Conservation (phyloP, 2,797 vertebrate species). For the Pangasius larnaudii region DNA sequence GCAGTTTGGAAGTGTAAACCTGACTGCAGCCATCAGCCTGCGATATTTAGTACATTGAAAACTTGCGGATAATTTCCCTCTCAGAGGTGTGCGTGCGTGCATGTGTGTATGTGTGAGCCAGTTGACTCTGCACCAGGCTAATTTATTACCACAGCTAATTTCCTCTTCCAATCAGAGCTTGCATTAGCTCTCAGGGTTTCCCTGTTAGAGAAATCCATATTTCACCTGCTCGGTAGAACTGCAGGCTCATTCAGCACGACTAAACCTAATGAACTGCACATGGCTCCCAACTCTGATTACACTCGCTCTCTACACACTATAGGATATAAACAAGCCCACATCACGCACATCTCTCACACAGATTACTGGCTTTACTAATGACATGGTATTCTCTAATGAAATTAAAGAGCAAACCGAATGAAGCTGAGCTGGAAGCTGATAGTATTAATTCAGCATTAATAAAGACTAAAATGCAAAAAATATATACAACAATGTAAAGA, state of each 20-base stretch:
- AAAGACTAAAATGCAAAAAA: background rate
- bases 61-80: background rate
- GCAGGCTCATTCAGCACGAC: slow-evolving; percentile 18
- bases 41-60: background rate
- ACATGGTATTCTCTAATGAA: background rate
- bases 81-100: background rate
- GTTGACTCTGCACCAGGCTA: slow-evolving; percentile 33
- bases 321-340: background rate
- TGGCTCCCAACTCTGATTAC: slow-evolving; percentile 29
- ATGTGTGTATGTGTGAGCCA: background rate
- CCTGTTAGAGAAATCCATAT: slow-evolving; percentile 45
- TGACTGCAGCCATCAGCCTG: background rate
- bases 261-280: slow-evolving; percentile 22
- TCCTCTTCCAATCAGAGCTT: slow-evolving; percentile 52
- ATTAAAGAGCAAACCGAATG: background rate
- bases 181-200: slow-evolving; percentile 42
- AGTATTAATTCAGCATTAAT: background rate
- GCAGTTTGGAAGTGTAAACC: background rate
- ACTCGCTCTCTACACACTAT: background rate
- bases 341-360: background rate
- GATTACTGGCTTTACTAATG: slow-evolving; percentile 10
- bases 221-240: slow-evolving; percentile 40
- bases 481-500: background rate
- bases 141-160: slow-evolving; percentile 57
- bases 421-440: background rate